Conservation (phyloP, 2,888 invertebrate species). For the Tipula vernalis region DNA sequence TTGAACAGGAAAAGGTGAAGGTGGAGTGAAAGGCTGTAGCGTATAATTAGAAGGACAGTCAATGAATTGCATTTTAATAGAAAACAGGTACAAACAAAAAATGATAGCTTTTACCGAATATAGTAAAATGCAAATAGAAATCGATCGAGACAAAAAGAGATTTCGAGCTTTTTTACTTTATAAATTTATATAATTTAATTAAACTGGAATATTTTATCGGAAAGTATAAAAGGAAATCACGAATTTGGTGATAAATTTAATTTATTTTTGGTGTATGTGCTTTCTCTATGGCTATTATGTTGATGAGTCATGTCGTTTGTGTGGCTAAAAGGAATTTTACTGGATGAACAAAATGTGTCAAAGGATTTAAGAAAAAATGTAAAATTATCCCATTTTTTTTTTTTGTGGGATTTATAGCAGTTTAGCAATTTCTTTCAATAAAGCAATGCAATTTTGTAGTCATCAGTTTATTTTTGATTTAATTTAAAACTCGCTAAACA, state of each 20-base stretch:
- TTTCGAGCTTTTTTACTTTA: neutral
- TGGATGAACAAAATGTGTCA: neutral
- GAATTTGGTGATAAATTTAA: neutral
- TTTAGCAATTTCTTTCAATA: too few relatives aligned
- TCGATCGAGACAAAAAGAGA: neutral
- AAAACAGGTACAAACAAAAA: neutral
- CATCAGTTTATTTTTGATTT: too few relatives aligned
- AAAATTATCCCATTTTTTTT: too few relatives aligned
- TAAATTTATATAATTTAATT: neutral
- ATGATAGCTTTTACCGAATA: neutral
- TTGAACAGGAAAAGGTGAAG: neutral
- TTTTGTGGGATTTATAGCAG: too few relatives aligned
- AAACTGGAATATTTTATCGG: neutral
- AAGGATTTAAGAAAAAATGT: neutral
- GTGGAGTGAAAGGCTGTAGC: neutral
- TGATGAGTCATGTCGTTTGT: neutral
- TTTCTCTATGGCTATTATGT: neutral
- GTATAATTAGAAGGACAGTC: neutral
- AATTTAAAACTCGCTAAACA: too few relatives aligned
- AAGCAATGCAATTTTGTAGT: too few relatives aligned
- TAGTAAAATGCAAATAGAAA: neutral
- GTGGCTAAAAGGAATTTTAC: neutral
- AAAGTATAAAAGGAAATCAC: neutral
- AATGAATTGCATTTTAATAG: neutral
- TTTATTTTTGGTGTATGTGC: neutral